These are phyloP conservation scores for Apamea anceps DNA, from an alignment of 2,888 invertebrate species.

Conservation along the genomic window DNA sequence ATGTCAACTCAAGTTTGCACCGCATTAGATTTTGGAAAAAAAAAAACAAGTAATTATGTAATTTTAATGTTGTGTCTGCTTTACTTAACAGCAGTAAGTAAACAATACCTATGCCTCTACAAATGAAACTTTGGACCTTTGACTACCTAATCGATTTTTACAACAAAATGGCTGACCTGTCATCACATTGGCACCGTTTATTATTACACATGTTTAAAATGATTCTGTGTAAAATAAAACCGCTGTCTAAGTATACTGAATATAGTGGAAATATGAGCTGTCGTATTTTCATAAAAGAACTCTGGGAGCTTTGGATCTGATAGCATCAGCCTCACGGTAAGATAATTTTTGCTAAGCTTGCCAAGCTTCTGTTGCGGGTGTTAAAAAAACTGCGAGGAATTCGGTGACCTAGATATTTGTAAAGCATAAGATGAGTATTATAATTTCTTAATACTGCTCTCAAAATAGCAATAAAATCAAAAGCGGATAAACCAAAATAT, in stretches of 20 bases:
- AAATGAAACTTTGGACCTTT: conserved; percentile 35
- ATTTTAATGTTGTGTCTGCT: not conserved
- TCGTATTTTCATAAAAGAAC: conserved; percentile 13
- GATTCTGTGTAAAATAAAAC: conserved; percentile 24
- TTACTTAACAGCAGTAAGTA: not conserved
- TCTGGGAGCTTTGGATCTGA: not conserved
- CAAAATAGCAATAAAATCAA: not conserved
- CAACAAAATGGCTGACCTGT: conserved; percentile 24
- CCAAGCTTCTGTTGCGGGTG: not conserved
- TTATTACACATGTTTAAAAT: conserved; percentile 18
- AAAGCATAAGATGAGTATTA: not conserved
- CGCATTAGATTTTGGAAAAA: not conserved
- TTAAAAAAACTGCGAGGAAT: not conserved
- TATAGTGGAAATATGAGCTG: conserved; percentile 19
- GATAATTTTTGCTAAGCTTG: not conserved
- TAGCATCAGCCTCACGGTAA: not conserved
- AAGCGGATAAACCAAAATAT: not conserved
- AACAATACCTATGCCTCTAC: conserved; percentile 25
- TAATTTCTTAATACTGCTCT: not conserved
- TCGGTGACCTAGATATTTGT: not conserved
- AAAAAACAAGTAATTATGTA: not conserved
- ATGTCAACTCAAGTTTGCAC: not conserved
- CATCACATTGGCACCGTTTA: conserved; percentile 34
- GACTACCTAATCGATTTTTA: conserved; percentile 15
- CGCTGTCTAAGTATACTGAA: not conserved